These are phyloP conservation scores for Pedetes capensis DNA, from an alignment of 2,113 vertebrate species.

Conservation along the genomic window DNA sequence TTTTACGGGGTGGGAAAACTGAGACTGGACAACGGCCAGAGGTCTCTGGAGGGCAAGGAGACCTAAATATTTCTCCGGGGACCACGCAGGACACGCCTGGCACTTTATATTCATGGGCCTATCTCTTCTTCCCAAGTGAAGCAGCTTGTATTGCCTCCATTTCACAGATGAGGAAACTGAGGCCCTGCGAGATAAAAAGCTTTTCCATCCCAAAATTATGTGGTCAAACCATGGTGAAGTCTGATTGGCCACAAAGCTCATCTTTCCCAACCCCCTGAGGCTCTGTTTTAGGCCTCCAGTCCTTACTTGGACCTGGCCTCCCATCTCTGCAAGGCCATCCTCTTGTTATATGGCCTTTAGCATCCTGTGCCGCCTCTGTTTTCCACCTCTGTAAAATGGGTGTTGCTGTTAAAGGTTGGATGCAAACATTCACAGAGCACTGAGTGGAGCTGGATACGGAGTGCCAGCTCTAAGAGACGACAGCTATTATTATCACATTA, in stretches of 20 bases:
- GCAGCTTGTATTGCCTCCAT: neutral
- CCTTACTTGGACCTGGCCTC: neutral
- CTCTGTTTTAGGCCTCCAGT: neutral
- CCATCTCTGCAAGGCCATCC: neutral
- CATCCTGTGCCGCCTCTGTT: neutral
- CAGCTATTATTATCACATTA: neutral
- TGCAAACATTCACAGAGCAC: neutral
- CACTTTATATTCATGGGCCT: neutral
- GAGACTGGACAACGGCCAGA: neutral
- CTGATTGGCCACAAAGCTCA: neutral
- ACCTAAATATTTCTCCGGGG: neutral
- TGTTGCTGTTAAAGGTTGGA: neutral
- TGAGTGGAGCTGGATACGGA: neutral
- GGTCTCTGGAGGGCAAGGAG: neutral
- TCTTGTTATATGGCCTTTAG: neutral
- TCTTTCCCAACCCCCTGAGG: neutral
- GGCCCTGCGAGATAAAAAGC: neutral
- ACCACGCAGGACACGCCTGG: too few relatives aligned
- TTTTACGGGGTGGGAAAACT: neutral
- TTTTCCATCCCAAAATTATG: neutral
- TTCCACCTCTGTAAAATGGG: neutral
- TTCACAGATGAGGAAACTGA: neutral
- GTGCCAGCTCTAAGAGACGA: neutral
- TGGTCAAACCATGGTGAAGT: neutral
- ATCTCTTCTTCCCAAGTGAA: neutral